Base-by-base conservation (phyloP, 1,140 invertebrate genomes). In the Sminthurides bifidus region DNA sequence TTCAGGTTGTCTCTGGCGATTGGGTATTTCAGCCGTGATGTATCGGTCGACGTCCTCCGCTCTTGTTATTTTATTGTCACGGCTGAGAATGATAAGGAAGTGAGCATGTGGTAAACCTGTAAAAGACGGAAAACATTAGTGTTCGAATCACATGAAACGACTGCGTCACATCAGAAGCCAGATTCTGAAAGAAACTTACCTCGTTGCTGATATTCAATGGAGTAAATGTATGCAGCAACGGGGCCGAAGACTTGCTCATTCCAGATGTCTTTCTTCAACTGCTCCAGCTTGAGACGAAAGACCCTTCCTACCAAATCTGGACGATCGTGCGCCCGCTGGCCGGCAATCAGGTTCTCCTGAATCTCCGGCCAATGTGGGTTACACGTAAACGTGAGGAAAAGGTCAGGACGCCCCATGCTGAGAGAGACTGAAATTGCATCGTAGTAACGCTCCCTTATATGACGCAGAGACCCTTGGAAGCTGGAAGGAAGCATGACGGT, bases 321-420 rank as follows among this genome's bases (percentile, higher is more conserved):
- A 19, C 72, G 35, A 66, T 75, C 68, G 19, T 55, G 26, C 2
- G 66, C 10, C 44, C 31, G 54, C 66, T 73, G 68, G 1, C 66
- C 64, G 37, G 49, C 52, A 3, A 66, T 26, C 1, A 62, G 24
- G 35, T 65, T 60, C 15, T 64, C 24, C 45, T 10, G 45, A 19
- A 75, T 73, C 60, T 76, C 73, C 5, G 15, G 8, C 71, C 73
- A 74, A 8, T 58, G 62, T 24, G 69, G 67, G 57, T 75, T 74
- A 50, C 64, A 71, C 12, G 73, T 74, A 35, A 76, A 67, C 26
- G 72, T 75, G 12, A 74, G 66, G 50, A 76, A 75, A 0, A 74
- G 49, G 55, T 68, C 66, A 17, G 73, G 72, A 33, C 65, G 63
- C 15, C 73, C 74, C 61, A 59, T 69, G 43, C 65, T 63, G 10